Conservation (phyloP, 1,140 invertebrate species). For the Diorhabda sublineata region DNA sequence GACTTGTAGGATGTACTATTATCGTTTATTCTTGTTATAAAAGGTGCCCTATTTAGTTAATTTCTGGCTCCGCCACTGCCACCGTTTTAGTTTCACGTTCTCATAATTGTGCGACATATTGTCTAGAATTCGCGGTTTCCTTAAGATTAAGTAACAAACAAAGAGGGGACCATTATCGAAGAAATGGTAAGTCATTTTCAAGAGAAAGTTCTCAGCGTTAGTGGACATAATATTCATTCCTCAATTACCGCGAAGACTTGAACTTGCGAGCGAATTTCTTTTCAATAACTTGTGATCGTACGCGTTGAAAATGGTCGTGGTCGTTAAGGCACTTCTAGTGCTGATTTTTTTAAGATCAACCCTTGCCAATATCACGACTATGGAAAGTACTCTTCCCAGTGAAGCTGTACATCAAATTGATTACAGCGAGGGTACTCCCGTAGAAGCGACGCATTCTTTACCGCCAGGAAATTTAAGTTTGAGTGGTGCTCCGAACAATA, state of each 20-base stretch:
- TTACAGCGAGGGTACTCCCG: slow-evolving; percentile 25
- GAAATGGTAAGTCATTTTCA: slow-evolving; percentile 26
- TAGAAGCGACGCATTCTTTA: slow-evolving; percentile 31
- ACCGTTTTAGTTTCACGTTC: too few relatives aligned
- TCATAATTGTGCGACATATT: too few relatives aligned
- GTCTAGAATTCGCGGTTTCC: slow-evolving; percentile 1
- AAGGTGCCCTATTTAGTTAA: too few relatives aligned
- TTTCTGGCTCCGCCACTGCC: too few relatives aligned
- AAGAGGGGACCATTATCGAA: slow-evolving; percentile 30
- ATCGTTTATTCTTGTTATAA: too few relatives aligned
- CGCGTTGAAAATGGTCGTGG: not conserved
- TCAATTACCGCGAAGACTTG: slow-evolving; percentile 5
- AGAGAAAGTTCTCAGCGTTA: slow-evolving; percentile 26
- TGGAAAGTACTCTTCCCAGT: not conserved
- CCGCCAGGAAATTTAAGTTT: slow-evolving; percentile 29
- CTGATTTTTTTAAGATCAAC: slow-evolving; percentile 3
- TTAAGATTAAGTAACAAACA: slow-evolving; percentile 13
- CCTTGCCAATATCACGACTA: not conserved
- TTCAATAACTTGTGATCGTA: not conserved
- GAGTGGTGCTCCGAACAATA: slow-evolving; percentile 30
- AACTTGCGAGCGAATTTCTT: slow-evolving; percentile 11
- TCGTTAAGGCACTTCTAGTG: not conserved
- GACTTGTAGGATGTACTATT: too few relatives aligned
- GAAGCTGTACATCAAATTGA: slow-evolving; percentile 25
- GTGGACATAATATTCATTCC: not conserved